These are phyloP conservation scores for Xanthorhoe designata DNA, from an alignment of 2,888 invertebrate species.

Conservation along the genomic window DNA sequence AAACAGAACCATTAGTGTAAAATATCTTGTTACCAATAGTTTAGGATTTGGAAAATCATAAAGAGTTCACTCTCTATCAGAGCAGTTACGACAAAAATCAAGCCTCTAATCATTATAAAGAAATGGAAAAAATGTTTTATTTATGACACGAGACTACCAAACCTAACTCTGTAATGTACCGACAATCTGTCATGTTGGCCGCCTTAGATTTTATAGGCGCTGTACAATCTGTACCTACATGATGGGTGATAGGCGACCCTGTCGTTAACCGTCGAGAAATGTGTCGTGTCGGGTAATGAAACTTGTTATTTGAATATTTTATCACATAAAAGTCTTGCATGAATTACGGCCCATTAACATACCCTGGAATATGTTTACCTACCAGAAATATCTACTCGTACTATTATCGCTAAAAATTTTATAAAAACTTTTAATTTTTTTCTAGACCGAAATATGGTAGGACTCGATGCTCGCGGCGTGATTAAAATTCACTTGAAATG, in stretches of 20 bases:
- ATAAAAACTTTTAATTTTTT: neutral
- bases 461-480: too few relatives aligned
- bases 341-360: neutral
- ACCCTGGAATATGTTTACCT: neutral
- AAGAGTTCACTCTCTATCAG: neutral
- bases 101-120: neutral
- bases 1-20: too few relatives aligned
- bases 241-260: slow-evolving; percentile 10
- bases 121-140: too few relatives aligned
- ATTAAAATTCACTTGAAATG: neutral
- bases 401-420: neutral
- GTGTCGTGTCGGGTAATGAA: neutral
- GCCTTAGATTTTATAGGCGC: slow-evolving; percentile 5
- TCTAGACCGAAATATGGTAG: neutral
- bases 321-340: slow-evolving; percentile 3
- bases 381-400: neutral
- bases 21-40: neutral
- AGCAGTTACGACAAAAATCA: neutral
- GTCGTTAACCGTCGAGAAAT: slow-evolving; percentile 3
- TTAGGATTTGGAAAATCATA: neutral
- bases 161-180: neutral
- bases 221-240: slow-evolving; percentile 9
- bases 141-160: too few relatives aligned
- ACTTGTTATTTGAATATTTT: slow-evolving; percentile 4
- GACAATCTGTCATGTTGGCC: slow-evolving; percentile 6